Evolutionary conservation across 2,888 invertebrate genomes (phyloP).

Genomic region (Stratiomys singularior): DNA sequence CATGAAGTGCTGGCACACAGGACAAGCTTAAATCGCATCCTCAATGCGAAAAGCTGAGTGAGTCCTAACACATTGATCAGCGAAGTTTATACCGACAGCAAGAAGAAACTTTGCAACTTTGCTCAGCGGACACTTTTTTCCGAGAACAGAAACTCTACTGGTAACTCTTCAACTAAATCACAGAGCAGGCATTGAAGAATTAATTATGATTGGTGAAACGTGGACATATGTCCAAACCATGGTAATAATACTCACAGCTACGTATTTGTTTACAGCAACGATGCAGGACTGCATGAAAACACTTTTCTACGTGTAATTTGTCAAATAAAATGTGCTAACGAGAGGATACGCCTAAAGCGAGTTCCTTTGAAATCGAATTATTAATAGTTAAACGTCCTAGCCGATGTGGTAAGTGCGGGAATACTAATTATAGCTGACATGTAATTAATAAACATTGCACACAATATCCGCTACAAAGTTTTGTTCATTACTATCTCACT

Average conservation of each 20-base stretch:
- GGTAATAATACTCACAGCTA: neutral
- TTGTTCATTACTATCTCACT: too few species aligned
- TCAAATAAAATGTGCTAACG: neutral
- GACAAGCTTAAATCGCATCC: too few species aligned
- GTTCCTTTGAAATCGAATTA: slow-evolving; percentile 2
- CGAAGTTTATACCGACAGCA: too few species aligned
- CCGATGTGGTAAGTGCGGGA: neutral
- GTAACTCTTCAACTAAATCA: neutral
- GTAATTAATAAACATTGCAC: neutral
- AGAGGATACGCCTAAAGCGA: neutral
- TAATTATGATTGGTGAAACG: slow-evolving; percentile 3
- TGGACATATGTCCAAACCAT: neutral
- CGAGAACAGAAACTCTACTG: too few species aligned
- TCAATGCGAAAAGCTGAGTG: too few species aligned
- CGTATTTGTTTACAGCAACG: neutral
- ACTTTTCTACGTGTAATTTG: neutral
- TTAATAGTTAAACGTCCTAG: neutral
- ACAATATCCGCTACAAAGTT: too few species aligned
- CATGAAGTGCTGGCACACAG: too few species aligned
- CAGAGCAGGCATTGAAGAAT: neutral
- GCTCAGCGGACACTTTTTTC: too few species aligned
- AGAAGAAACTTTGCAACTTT: too few species aligned
- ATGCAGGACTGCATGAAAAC: neutral
- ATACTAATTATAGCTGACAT: neutral
- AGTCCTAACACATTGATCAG: too few species aligned